A percentile compares a stretch with the other conserved stretches of the same genome.
Evolutionary conservation across 2,888 invertebrate genomes (phyloP).

Genomic region (Epinotia bilunana): DNA sequence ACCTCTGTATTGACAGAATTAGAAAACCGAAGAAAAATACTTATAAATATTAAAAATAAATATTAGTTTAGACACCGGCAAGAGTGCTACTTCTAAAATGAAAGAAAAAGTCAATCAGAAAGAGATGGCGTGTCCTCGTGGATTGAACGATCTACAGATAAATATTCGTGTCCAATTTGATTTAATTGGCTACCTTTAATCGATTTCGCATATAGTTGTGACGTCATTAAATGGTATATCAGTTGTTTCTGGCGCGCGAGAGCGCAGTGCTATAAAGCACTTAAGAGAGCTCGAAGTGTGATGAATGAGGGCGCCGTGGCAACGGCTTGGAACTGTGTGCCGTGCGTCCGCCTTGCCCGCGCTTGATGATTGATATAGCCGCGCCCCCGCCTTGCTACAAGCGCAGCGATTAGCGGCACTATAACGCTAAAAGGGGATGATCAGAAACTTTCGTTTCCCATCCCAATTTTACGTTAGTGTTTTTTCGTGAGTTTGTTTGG

Average conservation of each 20-base stretch:
- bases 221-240: conserved; percentile 49
- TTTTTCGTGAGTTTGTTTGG: too few species aligned
- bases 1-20: too few species aligned
- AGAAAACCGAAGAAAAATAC: too few species aligned
- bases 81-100: too few species aligned
- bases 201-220: conserved; percentile 50
- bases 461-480: neutral
- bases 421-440: neutral
- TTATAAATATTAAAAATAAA: too few species aligned
- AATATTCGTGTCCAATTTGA: conserved; percentile 24
- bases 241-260: conserved; percentile 53
- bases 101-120: neutral
- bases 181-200: conserved; percentile 36
- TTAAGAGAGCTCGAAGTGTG: conserved; percentile 79
- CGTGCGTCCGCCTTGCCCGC: conserved; percentile 52
- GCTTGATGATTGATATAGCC: conserved; percentile 76
- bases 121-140: neutral
- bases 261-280: conserved; percentile 68
- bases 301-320: conserved; percentile 72
- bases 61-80: too few species aligned
- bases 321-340: conserved; percentile 67
- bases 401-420: conserved; percentile 19
- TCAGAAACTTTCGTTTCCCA: neutral
- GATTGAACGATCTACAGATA: neutral
- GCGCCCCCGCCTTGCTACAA: conserved; percentile 40